Evolutionary conservation across 2,113 vertebrate species (phyloP), one percentile per base, ranked within the genome.

Genomic region (Melozone crissalis): DNA sequence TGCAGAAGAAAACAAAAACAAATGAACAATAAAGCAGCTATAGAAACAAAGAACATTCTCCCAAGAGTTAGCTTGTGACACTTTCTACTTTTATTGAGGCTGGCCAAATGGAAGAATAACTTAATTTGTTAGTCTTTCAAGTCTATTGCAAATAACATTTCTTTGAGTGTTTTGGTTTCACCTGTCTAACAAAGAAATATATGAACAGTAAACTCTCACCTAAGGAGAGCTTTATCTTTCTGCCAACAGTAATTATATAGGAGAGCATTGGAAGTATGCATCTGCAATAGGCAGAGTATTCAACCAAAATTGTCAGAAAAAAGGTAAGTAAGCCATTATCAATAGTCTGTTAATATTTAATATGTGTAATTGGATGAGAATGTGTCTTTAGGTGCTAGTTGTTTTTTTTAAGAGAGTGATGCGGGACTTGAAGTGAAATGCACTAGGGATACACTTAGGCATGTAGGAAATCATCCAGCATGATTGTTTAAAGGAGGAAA

Each of bases 11-110:
- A 47, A n/a, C 20, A n/a, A 52, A 88, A 63, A 20, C 5, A 66
- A 72, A 20, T 7, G 3, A 31, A 13, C 2, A 15, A 23, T 27
- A n/a, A 26, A n/a, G 5, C 1, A 5, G 6, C 10, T 41, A 7
- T 9, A 44, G 33, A 51, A 37, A 9, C 23, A 15, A 76, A 69
- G 2, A 30, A 30, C 10, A 47, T 77, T 74, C 9, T 78, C 19
- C 67, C 11, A 2, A 31, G 11, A 49, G 6, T 35, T 55, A 49
- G 1, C 7, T 51, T 66, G 5, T 43, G 55, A 46, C 12, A 24
- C 2, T 72, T 83, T 20, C 26, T 68, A 13, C 23, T 79, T 86
- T 74, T 63, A 61, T 57, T 81, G 65, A 58, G 5, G 13, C 15
- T 9, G 4, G 17, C 30, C 33, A 67, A 86, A 46, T 31, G 1